Base-by-base conservation (phyloP, 2,888 invertebrate genomes). In the Drosophila trichaetosa region DNA sequence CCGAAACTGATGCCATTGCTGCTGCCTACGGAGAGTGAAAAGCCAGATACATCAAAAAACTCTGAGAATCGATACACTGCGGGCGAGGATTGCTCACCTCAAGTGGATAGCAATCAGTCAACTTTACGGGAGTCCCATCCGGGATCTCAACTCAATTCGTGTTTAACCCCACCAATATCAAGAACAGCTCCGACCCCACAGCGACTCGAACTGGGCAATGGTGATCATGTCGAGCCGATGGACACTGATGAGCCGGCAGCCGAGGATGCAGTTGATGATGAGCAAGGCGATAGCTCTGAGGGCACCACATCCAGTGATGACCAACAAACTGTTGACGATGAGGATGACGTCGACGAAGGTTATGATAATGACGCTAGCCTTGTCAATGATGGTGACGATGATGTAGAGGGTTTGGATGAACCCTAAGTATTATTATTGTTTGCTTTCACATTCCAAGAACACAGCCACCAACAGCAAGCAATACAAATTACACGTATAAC, bases 1-100 rank as follows among this genome's bases (percentile, higher is more conserved):
- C 92, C 89, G 72, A 90, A 80, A 82, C 78, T 85, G 73, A 83
- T 85, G 84, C 79, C 80, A 4, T 7, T 79, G 46, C 62, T 82
- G n/a, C 36, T 56, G 51, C 82, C 87, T 1, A 59, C 34, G 10
- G 3, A 38, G 0, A 42, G 2, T 0, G 70, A 76, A 0, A 56
- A 46, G 11, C 1, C 46, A 0, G 49, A 57, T 7, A 38, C 75
- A 38, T 53, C 62, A 27, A 29, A 4, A 27, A 33, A 27, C 29
- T 33, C n/a, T 3, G 63, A 21, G 1, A 29, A 11, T 13, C 80
- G 83, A 0, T 52, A 52, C 31, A 16, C 69, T 1, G 89, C 84
- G 27, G 84, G 84, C 1, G 87, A 80, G 48, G 89, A 84, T 10
- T 6, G 0, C 33, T 16, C 60, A 0, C 27, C 53, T 18, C 18